Evolutionary conservation across 2,113 vertebrate species (phyloP).

Genomic region (Ammodytes marinus): DNA sequence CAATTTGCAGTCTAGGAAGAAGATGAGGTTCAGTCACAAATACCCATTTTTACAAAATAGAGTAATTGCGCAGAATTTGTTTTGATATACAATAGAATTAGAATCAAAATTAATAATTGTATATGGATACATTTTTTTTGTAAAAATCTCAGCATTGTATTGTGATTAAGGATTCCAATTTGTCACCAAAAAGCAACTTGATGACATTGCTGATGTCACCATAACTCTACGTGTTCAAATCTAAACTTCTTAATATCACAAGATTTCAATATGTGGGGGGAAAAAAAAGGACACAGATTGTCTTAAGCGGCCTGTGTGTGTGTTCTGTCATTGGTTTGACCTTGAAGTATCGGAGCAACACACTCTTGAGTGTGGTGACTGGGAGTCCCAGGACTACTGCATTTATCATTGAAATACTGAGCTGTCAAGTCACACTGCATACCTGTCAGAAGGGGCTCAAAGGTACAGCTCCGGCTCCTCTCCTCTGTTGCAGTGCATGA

Average conservation of each 20-base stretch:
- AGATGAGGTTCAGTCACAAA: neutral
- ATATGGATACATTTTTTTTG: neutral
- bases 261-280: slow-evolving; percentile 10
- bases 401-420: slow-evolving; percentile 89
- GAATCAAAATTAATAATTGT: neutral
- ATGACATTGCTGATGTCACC: neutral
- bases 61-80: neutral
- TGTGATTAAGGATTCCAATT: neutral
- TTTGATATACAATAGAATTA: neutral
- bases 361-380: slow-evolving; percentile 84
- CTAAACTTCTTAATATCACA: neutral
- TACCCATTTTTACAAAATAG: neutral
- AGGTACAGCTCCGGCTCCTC: slow-evolving; percentile 83
- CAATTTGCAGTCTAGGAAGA: neutral
- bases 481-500: slow-evolving; percentile 85
- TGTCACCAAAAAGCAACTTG: neutral
- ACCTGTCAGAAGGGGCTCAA: slow-evolving; percentile 87
- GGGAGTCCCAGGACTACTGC: slow-evolving; percentile 86
- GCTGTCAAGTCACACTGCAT: slow-evolving; percentile 87
- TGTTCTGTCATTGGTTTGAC: slow-evolving; percentile 82
- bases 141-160: neutral
- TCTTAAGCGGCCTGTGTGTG: slow-evolving; percentile 68
- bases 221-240: neutral
- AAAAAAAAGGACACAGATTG: neutral
- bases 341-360: slow-evolving; percentile 82